These are phyloP conservation scores for Nestor notabilis DNA, from an alignment of 2,113 vertebrate genomes.

Conservation along the genomic window DNA sequence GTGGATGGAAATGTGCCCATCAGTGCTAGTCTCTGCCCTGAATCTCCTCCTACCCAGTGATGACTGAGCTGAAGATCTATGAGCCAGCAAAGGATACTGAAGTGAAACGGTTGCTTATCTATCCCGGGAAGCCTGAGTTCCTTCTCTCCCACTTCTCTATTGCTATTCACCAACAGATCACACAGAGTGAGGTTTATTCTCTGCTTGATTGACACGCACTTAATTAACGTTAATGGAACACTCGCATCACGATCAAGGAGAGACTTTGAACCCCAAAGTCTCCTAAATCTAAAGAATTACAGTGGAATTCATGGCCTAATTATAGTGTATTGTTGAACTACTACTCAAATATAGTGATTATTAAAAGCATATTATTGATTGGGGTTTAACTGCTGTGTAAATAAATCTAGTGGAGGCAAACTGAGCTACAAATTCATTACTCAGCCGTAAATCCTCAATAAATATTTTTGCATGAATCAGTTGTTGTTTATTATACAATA, in stretches of 20 bases:
- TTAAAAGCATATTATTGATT: constrained; percentile 72
- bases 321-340: constrained; percentile 68
- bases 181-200: not conserved
- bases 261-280: constrained; percentile 59
- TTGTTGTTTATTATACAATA: constrained; percentile 77
- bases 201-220: constrained; percentile 37
- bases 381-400: constrained; percentile 67
- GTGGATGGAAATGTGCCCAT: not conserved
- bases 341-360: constrained; percentile 69
- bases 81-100: not conserved
- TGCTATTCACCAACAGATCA: not conserved
- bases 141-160: not conserved
- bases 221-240: constrained; percentile 56
- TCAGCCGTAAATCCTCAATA: constrained; percentile 65
- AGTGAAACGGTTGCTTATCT: not conserved
- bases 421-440: constrained; percentile 62
- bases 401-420: constrained; percentile 46
- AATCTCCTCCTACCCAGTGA: not conserved
- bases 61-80: not conserved
- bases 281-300: constrained; percentile 66
- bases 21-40: not conserved
- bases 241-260: constrained; percentile 50
- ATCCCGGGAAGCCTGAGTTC: not conserved
- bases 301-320: constrained; percentile 67
- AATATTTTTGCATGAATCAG: constrained; percentile 70